Conservation (phyloP, 2,113 vertebrate genomes). For the Boulengeromyrus knoepffleri region DNA sequence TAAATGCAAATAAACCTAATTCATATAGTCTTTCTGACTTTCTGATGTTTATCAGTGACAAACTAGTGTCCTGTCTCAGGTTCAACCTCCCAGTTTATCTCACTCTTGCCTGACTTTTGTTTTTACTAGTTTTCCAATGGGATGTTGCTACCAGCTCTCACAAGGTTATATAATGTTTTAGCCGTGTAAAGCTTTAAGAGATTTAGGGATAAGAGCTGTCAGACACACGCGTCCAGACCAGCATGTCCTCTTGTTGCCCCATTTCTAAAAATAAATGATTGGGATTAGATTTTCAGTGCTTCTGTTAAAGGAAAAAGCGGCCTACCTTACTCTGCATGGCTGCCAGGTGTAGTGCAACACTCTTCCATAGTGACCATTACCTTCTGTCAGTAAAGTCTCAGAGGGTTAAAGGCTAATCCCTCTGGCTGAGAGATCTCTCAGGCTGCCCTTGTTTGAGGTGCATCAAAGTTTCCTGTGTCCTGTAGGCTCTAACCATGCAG, state of each 20-base stretch:
- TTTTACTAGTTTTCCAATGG: background rate
- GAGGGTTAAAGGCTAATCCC: slow-evolving; percentile 57
- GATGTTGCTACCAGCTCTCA: background rate
- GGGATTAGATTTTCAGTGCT: background rate
- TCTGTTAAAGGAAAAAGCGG: background rate
- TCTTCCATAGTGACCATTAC: slow-evolving; percentile 22
- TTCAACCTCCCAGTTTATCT: background rate
- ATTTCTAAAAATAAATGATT: slow-evolving; percentile 3
- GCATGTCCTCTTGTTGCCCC: background rate
- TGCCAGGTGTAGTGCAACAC: background rate
- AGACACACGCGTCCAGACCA: background rate
- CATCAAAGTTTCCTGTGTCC: slow-evolving; percentile 27
- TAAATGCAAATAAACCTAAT: background rate
- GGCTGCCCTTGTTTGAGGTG: slow-evolving; percentile 37
- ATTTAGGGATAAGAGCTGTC: background rate
- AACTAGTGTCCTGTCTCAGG: background rate
- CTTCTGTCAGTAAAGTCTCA: slow-evolving; percentile 42
- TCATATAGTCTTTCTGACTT: background rate
- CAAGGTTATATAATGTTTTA: background rate
- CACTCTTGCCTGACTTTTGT: background rate
- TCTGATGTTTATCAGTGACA: background rate
- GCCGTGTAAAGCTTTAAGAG: slow-evolving; percentile 3
- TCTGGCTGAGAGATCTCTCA: slow-evolving; percentile 15
- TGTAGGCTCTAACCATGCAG: slow-evolving; percentile 30
- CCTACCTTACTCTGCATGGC: background rate